Evolutionary conservation across 1,140 invertebrate genomes (phyloP).

Genomic region (Hydropsyche tenuis): DNA sequence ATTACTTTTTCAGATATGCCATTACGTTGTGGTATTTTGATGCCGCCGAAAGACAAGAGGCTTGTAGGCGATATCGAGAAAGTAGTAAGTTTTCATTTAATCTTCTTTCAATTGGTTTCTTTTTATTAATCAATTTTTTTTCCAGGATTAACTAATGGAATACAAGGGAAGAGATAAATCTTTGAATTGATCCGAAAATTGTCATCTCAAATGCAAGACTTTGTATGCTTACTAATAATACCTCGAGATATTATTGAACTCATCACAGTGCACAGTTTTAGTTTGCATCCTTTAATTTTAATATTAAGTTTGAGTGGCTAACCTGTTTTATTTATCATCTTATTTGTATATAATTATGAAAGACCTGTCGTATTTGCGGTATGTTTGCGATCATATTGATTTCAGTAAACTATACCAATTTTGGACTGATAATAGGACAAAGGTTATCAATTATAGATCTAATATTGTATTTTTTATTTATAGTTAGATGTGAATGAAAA

Average conservation of each 20-base stretch:
- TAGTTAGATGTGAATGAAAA: neutral
- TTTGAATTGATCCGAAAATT: neutral
- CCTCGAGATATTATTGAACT: neutral
- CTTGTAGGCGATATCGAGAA: conserved; percentile 66
- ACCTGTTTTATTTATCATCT: conserved; percentile 1
- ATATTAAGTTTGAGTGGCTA: conserved; percentile 1
- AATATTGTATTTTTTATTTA: conserved; percentile 37
- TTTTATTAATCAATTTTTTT: neutral
- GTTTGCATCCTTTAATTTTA: no score
- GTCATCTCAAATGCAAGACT: conserved; percentile 19
- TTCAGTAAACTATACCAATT: conserved; percentile 28
- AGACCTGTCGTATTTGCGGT: neutral
- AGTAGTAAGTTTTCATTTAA: conserved; percentile 30
- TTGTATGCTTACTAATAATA: neutral
- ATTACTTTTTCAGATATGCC: conserved; percentile 77
- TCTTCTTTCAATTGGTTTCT: neutral
- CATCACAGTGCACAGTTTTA: neutral
- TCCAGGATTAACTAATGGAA: conserved; percentile 9
- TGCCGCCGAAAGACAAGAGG: conserved; percentile 80
- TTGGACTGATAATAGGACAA: conserved; percentile 27
- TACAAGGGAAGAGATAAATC: neutral
- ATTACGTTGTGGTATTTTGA: conserved; percentile 98
- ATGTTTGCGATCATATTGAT: conserved; percentile 39
- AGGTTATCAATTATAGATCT: conserved; percentile 21
- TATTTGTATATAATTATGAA: conserved; percentile 2